A percentile compares a stretch with the other conserved stretches of the same genome.
phyloP scores from a whole-genome alignment of 2,113 vertebrate genomes.

The Eurypyga helias region DNA sequence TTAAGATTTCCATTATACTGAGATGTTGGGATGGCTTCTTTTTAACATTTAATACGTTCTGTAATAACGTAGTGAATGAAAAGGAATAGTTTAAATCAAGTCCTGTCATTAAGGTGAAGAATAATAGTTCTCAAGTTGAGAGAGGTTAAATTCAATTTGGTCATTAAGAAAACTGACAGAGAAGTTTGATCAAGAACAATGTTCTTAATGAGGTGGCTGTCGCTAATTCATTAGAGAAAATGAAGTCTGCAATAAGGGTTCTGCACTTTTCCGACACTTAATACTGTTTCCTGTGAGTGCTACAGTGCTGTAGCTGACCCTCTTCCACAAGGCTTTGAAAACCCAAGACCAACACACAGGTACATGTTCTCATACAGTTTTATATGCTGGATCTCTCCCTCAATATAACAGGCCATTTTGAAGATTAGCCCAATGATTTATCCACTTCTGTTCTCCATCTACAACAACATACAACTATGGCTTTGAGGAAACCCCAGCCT shows the following conservation, averaged over 20 bases:
- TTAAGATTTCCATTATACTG: background rate
- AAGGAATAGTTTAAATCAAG: constrained; percentile 17
- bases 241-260: background rate
- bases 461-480: background rate
- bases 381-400: background rate
- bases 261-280: background rate
- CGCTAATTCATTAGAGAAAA: background rate
- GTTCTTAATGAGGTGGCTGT: background rate
- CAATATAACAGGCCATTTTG: background rate
- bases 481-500: background rate
- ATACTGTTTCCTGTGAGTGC: background rate
- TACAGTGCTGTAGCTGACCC: background rate
- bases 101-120: background rate
- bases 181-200: constrained; percentile 14
- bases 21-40: background rate
- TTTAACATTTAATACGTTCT: background rate
- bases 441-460: background rate
- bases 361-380: background rate
- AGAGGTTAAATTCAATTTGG: constrained; percentile 9
- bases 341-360: background rate
- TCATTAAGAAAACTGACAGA: constrained; percentile 33
- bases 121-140: background rate
- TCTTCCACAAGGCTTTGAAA: background rate
- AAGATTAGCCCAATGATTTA: background rate
- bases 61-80: background rate